Evolutionary conservation across 2,888 invertebrate genomes (phyloP), one percentile per base, ranked within the genome.

Genomic region (Agrilus cyanescens): DNA sequence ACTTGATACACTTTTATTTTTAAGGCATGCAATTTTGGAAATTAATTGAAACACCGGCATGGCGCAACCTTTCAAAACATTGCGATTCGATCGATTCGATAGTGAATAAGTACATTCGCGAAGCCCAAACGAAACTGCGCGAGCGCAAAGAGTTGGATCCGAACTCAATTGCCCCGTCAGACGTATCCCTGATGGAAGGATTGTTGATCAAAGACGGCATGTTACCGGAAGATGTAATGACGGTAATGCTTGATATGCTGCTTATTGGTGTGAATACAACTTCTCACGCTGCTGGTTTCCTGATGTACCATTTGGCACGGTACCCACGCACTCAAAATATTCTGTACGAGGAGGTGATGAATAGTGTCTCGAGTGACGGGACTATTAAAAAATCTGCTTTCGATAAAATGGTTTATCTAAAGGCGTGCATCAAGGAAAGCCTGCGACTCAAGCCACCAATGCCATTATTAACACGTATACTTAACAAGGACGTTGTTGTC

Each of bases 271-370:
- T 79, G 0, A 79, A 79, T 54, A 75, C 80, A 53, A 73, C 76
- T 5, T 67, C 75, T 1, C 77, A 78, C 46, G 72, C 76, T 2
- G 70, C 74, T 54, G 71, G 75, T 1, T 82, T 81, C 54, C 55
- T 80, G 20, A 52, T 85, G 42, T 85, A 82, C 57, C 73, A 77
- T 53, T 61, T 86, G 51, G 78, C 84, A 0, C 75, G 71, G 50
- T 73, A 78, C 58, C 78, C 78, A 34, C 69, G 74, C 44, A 69
- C 70, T 6, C 85, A 85, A 59, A 72, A 72, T 41, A 66, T 65
- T 43, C 63, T 84, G 1, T 71, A 70, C 48, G 67, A 75, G n/a
- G 85, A 85, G 67, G 65, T 82, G 15, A 58, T 58, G 30, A 49
- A 50, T 13, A 38, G 50, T 4, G 51, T 59, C 32, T 54, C 62